These are phyloP conservation scores for Anguilla pacifica DNA, from an alignment of 2,797 vertebrate species.

Conservation along the genomic window DNA sequence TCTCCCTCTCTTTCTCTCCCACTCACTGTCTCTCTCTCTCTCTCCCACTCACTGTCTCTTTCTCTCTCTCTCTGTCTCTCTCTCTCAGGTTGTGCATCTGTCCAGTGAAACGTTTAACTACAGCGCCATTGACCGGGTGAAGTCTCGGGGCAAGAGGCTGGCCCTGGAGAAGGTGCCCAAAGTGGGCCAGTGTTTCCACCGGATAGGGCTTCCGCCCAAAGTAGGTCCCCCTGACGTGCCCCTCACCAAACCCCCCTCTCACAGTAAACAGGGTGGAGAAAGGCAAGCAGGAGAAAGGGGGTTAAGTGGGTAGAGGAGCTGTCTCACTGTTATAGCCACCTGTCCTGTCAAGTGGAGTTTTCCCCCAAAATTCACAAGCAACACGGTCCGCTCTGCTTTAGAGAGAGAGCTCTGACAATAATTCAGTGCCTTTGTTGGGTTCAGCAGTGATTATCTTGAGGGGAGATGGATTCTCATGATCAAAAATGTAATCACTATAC, in stretches of 20 bases:
- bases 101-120: slow-evolving; percentile 98
- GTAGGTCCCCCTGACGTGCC: slow-evolving; percentile 62
- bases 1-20: not conserved
- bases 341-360: not conserved
- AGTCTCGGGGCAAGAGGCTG: slow-evolving; percentile 91
- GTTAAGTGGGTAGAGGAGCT: not conserved
- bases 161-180: slow-evolving; percentile 97
- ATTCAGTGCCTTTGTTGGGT: not conserved
- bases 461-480: not conserved
- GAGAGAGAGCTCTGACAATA: not conserved
- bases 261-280: not conserved
- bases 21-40: too few relatives aligned
- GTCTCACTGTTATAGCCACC: not conserved
- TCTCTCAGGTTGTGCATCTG: slow-evolving; percentile 87
- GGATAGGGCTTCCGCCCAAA: slow-evolving; percentile 95
- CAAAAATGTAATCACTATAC: not conserved
- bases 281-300: too few relatives aligned
- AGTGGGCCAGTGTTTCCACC: slow-evolving; percentile 94
- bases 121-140: slow-evolving; percentile 95
- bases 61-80: slow-evolving; percentile 29
- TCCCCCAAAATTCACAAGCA: not conserved
- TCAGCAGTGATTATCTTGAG: not conserved
- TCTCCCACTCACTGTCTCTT: not conserved
- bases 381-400: not conserved
- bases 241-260: not conserved